phyloP scores from a whole-genome alignment of 2,113 vertebrate species.

The Neogobius melanostomus region DNA sequence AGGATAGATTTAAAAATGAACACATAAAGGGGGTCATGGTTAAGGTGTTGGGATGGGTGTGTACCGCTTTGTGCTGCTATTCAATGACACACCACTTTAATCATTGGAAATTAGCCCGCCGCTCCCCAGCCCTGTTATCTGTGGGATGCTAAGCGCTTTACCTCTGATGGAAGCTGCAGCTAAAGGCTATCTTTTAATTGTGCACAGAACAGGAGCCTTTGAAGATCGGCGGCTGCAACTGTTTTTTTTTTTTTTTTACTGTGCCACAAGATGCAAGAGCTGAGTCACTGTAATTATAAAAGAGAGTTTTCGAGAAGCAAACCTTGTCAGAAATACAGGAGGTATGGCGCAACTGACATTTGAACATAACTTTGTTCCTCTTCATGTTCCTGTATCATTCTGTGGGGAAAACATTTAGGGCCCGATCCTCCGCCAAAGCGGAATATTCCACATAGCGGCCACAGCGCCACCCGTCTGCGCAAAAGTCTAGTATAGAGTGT shows the following conservation, averaged over 20 bases:
- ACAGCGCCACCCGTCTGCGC: too few relatives aligned
- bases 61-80: conserved; percentile 21
- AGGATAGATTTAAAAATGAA: conserved; percentile 58
- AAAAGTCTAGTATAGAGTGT: too few relatives aligned
- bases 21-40: conserved; percentile 39
- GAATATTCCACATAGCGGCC: too few relatives aligned
- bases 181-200: conserved; percentile 48
- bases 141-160: conserved; percentile 17
- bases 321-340: not conserved
- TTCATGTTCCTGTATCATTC: too few relatives aligned
- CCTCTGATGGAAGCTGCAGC: conserved; percentile 17
- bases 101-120: conserved; percentile 45
- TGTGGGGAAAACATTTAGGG: too few relatives aligned
- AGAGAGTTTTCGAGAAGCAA: not conserved
- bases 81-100: conserved; percentile 57
- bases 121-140: conserved; percentile 32
- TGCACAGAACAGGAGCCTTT: conserved; percentile 26
- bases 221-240: conserved; percentile 17
- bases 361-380: too few relatives aligned
- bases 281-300: not conserved
- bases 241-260: not conserved
- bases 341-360: too few relatives aligned
- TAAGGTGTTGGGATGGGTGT: not conserved
- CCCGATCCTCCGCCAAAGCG: too few relatives aligned
- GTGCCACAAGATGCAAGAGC: not conserved